These are phyloP conservation scores for Cactoblastis cactorum DNA, from an alignment of 2,888 invertebrate species.

Conservation along the genomic window DNA sequence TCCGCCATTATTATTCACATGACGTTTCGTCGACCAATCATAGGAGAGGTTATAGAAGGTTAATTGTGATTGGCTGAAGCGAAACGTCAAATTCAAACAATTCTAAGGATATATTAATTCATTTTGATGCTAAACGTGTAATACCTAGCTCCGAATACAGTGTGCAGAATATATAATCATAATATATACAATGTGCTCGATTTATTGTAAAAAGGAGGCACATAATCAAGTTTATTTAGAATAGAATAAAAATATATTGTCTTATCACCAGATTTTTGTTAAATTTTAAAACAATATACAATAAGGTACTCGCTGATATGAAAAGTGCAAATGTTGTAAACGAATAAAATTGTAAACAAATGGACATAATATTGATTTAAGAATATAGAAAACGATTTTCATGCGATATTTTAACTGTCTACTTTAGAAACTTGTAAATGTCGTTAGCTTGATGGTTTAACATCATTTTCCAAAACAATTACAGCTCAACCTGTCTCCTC, in stretches of 20 bases:
- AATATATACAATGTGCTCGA: constrained; percentile 42
- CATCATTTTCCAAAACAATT: no score
- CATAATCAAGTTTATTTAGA: constrained; percentile 39
- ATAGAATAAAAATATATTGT: constrained; percentile 56
- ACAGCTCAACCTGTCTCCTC: background rate
- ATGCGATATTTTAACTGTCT: constrained; percentile 1
- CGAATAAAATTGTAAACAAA: constrained; percentile 29
- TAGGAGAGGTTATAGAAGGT: background rate
- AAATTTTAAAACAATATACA: constrained; percentile 33
- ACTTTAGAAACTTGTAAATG: background rate
- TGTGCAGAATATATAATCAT: constrained; percentile 40
- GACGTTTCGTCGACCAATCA: background rate
- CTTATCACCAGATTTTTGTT: constrained; percentile 49
- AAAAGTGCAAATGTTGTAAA: constrained; percentile 37
- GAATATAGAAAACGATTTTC: background rate
- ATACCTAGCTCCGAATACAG: background rate
- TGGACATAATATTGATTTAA: constrained; percentile 28
- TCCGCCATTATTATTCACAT: no score
- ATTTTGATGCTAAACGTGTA: background rate
- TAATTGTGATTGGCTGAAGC: background rate
- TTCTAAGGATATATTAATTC: background rate
- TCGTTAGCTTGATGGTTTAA: no score
- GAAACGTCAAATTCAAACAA: background rate
- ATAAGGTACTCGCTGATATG: constrained; percentile 63
- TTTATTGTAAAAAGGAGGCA: constrained; percentile 45